These are phyloP conservation scores for Catharus minimus DNA, from an alignment of 2,113 vertebrate species.

Conservation along the genomic window DNA sequence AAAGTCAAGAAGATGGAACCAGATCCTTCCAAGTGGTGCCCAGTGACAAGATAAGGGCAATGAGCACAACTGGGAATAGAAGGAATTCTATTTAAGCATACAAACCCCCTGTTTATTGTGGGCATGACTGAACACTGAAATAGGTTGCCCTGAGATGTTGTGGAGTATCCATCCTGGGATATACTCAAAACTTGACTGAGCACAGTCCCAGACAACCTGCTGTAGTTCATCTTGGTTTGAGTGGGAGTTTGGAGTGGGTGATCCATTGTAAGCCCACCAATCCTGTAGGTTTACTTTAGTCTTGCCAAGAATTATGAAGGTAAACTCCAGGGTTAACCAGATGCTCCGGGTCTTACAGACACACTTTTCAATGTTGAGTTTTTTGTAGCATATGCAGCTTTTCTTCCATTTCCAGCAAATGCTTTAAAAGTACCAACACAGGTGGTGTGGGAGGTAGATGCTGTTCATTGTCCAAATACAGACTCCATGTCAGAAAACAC, in stretches of 20 bases:
- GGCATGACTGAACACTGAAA: not conserved
- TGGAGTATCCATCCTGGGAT: not conserved
- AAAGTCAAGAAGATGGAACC: not conserved
- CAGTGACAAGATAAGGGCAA: not conserved
- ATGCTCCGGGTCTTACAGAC: not conserved
- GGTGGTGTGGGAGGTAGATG: not conserved
- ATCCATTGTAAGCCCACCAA: not conserved
- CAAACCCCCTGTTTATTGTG: not conserved
- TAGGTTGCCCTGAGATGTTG: not conserved
- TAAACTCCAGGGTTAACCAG: not conserved
- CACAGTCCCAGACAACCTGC: not conserved
- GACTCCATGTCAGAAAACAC: not conserved
- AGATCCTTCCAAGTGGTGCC: not conserved
- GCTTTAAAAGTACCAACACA: not conserved
- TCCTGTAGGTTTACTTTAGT: not conserved
- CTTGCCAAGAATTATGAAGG: not conserved
- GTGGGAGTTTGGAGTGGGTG: not conserved
- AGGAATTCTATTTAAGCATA: not conserved
- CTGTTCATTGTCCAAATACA: not conserved
- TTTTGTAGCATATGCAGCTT: not conserved
- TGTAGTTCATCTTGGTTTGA: not conserved
- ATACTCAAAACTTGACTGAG: not conserved
- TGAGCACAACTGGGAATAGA: not conserved
- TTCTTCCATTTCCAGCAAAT: not conserved
- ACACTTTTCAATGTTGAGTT: not conserved